Evolutionary conservation across 2,888 invertebrate species (phyloP).

Genomic region (Sabatieria punctata): DNA sequence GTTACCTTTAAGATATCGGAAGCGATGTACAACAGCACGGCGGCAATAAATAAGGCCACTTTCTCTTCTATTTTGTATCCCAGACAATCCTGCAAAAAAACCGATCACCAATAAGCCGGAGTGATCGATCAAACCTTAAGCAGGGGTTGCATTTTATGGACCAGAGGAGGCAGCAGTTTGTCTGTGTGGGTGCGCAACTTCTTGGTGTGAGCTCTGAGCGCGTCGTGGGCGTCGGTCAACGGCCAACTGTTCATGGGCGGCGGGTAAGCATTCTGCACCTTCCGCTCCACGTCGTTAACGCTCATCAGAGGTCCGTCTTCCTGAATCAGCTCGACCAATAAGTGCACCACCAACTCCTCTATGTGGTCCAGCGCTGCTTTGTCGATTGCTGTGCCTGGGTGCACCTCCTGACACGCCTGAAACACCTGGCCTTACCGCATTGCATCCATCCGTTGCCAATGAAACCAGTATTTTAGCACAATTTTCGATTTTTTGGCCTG

Average conservation of each 20-base stretch:
- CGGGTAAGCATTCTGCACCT: slow-evolving; percentile 79
- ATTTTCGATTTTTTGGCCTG: too few species aligned
- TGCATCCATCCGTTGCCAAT: too few species aligned
- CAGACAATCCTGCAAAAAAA: slow-evolving; percentile 31
- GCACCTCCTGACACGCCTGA: slow-evolving; percentile 43
- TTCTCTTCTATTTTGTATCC: slow-evolving; percentile 41
- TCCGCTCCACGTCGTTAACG: slow-evolving; percentile 64
- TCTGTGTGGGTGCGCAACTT: too few species aligned
- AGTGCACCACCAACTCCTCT: slow-evolving; percentile 68
- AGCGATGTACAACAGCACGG: slow-evolving; percentile 82
- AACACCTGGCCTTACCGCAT: too few species aligned
- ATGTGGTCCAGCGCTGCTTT: slow-evolving; percentile 81
- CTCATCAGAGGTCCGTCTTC: background rate
- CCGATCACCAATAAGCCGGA: too few species aligned
- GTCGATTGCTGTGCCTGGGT: slow-evolving; percentile 55
- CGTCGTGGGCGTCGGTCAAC: too few species aligned
- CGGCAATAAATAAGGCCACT: slow-evolving; percentile 73
- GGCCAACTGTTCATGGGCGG: slow-evolving; percentile 69
- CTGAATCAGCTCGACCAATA: slow-evolving; percentile 48
- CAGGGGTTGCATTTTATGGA: too few species aligned
- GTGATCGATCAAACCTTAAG: too few species aligned
- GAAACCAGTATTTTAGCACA: too few species aligned
- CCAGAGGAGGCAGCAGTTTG: too few species aligned
- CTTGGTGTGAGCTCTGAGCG: too few species aligned
- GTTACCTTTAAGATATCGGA: slow-evolving; percentile 71